A percentile compares a stretch with the other conserved stretches of the same genome.
Evolutionary conservation across 2,113 vertebrate genomes (phyloP).

Genomic region (Amphiprion ocellaris): DNA sequence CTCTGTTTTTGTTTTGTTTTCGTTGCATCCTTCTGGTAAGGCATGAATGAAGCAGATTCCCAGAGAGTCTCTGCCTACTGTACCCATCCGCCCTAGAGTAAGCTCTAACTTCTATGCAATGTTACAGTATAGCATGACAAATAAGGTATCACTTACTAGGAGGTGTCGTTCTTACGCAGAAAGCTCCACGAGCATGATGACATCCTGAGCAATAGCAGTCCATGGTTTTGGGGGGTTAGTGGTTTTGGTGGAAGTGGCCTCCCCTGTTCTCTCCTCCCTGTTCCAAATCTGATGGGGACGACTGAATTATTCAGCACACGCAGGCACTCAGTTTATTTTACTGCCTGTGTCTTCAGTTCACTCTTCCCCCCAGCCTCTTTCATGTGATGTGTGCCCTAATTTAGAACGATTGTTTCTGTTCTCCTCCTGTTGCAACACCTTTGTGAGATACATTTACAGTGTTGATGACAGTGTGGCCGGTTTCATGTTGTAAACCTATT

Average conservation of each 20-base stretch:
- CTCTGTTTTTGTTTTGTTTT: slow-evolving; percentile 13
- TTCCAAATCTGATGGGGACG: slow-evolving; percentile 52
- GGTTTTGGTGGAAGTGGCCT: slow-evolving; percentile 48
- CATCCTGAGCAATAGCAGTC: slow-evolving; percentile 59
- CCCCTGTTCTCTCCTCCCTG: slow-evolving; percentile 51
- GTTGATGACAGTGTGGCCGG: slow-evolving; percentile 11
- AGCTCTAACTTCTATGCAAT: slow-evolving; percentile 86
- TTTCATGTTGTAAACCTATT: slow-evolving; percentile 55
- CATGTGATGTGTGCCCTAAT: slow-evolving; percentile 42
- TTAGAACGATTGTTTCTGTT: slow-evolving; percentile 19
- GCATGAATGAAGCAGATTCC: slow-evolving; percentile 66
- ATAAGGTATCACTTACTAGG: slow-evolving; percentile 66
- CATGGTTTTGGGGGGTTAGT: slow-evolving; percentile 16
- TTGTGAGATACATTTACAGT: slow-evolving; percentile 11
- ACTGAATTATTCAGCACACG: slow-evolving; percentile 72
- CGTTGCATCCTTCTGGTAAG: slow-evolving; percentile 74
- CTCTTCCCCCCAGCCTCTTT: slow-evolving; percentile 25
- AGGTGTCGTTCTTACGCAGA: slow-evolving; percentile 41
- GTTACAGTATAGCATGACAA: slow-evolving; percentile 81
- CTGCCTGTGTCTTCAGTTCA: slow-evolving; percentile 55
- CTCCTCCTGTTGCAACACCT: slow-evolving; percentile 37
- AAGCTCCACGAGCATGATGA: slow-evolving; percentile 63
- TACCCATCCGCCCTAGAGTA: slow-evolving; percentile 61
- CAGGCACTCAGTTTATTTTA: slow-evolving; percentile 48
- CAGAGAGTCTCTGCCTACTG: slow-evolving; percentile 51